These are phyloP conservation scores for Omphaloscelis lunosa DNA, from an alignment of 2,888 invertebrate genomes.

Conservation along the genomic window DNA sequence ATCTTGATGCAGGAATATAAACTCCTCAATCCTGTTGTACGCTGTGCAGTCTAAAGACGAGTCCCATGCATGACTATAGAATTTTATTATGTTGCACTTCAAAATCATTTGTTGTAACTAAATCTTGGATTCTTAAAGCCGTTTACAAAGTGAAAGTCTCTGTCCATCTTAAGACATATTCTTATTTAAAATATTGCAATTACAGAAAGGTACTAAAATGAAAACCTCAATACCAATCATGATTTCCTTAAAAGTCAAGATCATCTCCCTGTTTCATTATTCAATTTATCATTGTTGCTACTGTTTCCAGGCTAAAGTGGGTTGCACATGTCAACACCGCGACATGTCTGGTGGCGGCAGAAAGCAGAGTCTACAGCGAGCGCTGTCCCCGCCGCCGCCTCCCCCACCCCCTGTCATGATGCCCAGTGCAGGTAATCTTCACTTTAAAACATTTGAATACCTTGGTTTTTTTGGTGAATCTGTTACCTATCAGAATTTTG, in stretches of 20 bases:
- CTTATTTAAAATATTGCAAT: background rate
- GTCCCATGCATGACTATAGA: background rate
- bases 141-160: background rate
- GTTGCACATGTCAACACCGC: constrained; percentile 91
- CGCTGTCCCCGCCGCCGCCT: constrained; percentile 89
- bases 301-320: constrained; percentile 88
- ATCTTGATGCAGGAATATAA: background rate
- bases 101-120: background rate
- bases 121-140: background rate
- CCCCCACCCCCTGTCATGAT: constrained; percentile 85
- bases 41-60: background rate
- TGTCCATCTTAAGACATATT: background rate
- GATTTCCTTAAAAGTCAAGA: background rate
- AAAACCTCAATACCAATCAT: background rate
- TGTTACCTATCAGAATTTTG: background rate
- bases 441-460: background rate
- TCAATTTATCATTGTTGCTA: background rate
- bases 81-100: background rate
- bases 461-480: background rate
- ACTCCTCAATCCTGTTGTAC: background rate
- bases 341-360: constrained; percentile 91
- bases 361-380: constrained; percentile 91
- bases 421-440: constrained; percentile 70
- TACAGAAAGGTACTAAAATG: background rate
- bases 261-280: background rate